A percentile compares a stretch with the other conserved stretches of the same genome.
Conservation (phyloP, 2,113 vertebrate species). For the Siphamia tubifer region DNA sequence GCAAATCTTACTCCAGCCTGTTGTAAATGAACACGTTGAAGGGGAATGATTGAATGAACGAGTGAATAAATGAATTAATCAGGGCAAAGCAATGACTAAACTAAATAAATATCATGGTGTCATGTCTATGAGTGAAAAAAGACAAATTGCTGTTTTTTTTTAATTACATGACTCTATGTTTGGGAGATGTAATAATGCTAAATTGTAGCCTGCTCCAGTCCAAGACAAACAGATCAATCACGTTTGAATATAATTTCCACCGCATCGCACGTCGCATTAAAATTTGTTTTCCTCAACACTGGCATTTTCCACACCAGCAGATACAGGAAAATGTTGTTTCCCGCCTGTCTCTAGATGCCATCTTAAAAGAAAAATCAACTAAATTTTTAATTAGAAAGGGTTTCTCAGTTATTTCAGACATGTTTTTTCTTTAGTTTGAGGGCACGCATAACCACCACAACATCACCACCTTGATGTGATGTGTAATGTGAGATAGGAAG, state of each 20-base stretch:
- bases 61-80: constrained; percentile 38
- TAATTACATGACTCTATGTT: constrained; percentile 33
- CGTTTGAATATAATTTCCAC: constrained; percentile 51
- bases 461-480: neutral
- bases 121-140: constrained; percentile 27
- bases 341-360: constrained; percentile 11
- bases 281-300: constrained; percentile 41
- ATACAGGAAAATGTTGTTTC: constrained; percentile 10
- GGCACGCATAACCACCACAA: neutral
- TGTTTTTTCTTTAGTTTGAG: neutral
- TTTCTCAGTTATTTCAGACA: constrained; percentile 7
- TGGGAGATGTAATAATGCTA: constrained; percentile 20
- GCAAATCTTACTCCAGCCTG: neutral
- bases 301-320: constrained; percentile 37
- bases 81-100: constrained; percentile 9
- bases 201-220: constrained; percentile 19
- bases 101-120: constrained; percentile 25
- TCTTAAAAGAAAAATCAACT: constrained; percentile 16
- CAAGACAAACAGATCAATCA: constrained; percentile 68
- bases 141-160: constrained; percentile 45
- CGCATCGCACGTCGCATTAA: constrained; percentile 40
- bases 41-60: constrained; percentile 15
- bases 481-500: too few species aligned
- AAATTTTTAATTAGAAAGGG: constrained; percentile 31
- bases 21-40: constrained; percentile 31